Percentiles rank a stretch among this genome's conserved stretches.
These are phyloP conservation scores for Drosophila chauvacae DNA, from an alignment of 1,140 invertebrate species.

Conservation along the genomic window DNA sequence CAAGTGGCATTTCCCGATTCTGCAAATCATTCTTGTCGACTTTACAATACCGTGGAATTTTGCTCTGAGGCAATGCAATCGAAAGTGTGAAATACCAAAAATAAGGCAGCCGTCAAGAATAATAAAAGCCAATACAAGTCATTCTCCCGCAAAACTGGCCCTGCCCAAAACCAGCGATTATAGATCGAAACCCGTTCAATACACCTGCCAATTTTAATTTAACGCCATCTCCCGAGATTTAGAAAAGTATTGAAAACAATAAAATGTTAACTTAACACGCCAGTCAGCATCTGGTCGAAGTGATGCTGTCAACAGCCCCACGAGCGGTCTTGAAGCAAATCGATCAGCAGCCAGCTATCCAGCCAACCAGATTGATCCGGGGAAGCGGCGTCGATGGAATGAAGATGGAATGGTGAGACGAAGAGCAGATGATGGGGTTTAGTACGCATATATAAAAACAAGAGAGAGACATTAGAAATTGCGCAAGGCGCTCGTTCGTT, in stretches of 20 bases:
- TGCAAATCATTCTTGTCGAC: constrained; percentile 73
- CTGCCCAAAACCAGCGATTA: constrained; percentile 13
- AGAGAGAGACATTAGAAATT: constrained; percentile 76
- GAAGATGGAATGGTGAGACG: constrained; percentile 27
- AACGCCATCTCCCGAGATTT: neutral
- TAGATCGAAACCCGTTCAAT: constrained; percentile 42
- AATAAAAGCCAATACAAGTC: constrained; percentile 34
- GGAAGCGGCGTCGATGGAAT: constrained; percentile 26
- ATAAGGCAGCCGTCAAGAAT: constrained; percentile 54
- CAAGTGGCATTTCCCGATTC: constrained; percentile 71
- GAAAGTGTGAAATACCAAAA: constrained; percentile 53
- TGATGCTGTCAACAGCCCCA: constrained; percentile 44
- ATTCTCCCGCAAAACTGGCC: constrained; percentile 19
- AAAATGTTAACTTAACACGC: constrained; percentile 57
- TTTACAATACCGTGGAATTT: constrained; percentile 58
- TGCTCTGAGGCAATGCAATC: constrained; percentile 51
- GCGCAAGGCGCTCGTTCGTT: constrained; percentile 42
- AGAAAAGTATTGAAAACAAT: constrained; percentile 51
- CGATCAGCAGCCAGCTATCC: constrained; percentile 44
- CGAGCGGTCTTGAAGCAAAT: constrained; percentile 61
- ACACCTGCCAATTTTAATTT: constrained; percentile 44
- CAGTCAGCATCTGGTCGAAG: constrained; percentile 18
- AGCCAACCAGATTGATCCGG: constrained; percentile 7
- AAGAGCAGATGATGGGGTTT: constrained; percentile 55
- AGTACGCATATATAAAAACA: constrained; percentile 74